Conservation (phyloP, 2,888 invertebrate genomes). For the Scotopteryx bipunctaria region DNA sequence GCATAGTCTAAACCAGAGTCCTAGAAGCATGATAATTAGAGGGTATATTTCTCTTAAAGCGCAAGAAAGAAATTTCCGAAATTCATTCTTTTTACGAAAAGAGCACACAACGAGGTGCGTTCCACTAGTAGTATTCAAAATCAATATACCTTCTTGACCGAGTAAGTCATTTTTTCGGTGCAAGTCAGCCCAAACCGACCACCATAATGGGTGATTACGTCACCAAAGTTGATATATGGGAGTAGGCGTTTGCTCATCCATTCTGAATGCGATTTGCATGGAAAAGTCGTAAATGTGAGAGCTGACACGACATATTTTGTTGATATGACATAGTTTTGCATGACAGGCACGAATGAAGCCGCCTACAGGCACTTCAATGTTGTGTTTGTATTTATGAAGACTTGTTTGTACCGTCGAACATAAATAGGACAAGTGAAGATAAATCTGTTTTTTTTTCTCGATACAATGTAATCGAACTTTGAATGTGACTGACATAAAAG, state of each 20-base stretch:
- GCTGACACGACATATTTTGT: slow-evolving; percentile 51
- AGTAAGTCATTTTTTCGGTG: too few species aligned
- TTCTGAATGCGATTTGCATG: slow-evolving; percentile 64
- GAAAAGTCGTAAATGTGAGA: slow-evolving; percentile 61
- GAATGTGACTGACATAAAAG: neutral
- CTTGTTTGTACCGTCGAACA: slow-evolving; percentile 9
- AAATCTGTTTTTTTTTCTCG: neutral
- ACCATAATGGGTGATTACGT: slow-evolving; percentile 19
- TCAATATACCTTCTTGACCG: too few species aligned
- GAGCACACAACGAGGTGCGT: too few species aligned
- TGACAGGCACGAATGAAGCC: slow-evolving; percentile 26
- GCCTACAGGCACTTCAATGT: slow-evolving; percentile 19
- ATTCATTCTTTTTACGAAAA: too few species aligned
- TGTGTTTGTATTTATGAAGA: slow-evolving; percentile 18
- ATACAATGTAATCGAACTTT: neutral
- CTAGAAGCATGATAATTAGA: too few species aligned
- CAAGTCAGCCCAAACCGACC: neutral
- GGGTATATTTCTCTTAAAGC: too few species aligned
- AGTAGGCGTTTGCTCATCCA: slow-evolving; percentile 55
- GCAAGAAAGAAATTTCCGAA: too few species aligned
- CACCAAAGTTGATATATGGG: slow-evolving; percentile 49
- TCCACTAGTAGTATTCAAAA: too few species aligned
- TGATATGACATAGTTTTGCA: slow-evolving; percentile 39
- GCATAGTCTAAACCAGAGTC: too few species aligned
- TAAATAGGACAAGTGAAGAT: slow-evolving; percentile 12